Base-by-base conservation (phyloP, 2,888 invertebrate species). In the Pogonocherus hispidulus region DNA sequence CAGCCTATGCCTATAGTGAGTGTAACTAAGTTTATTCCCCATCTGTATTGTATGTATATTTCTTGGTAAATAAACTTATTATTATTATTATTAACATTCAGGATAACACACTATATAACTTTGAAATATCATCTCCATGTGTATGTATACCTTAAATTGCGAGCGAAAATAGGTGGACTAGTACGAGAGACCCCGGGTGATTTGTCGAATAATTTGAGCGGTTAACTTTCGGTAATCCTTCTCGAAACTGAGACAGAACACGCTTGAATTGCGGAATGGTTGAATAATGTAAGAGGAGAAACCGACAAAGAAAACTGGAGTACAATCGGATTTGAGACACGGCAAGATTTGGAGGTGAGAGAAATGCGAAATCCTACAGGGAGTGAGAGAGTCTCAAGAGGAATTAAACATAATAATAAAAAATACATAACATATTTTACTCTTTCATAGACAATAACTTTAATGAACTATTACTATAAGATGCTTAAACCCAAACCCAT, bases 201-300 rank as follows among this genome's bases (percentile, higher is more conserved):
- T 62, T 51, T 62, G 49, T 62, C 49, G 62, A 37, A 62, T 62
- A 62, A 51, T 62, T 62, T 16, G 59, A 51, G 37, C 62, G 35
- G 62, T 51, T 62, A 51, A 20, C 51, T 59, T 51, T 27, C 19
- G 37, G 62, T 37, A 49, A 62, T 62, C 46, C 51, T 37, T 20
- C 37, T 37, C 19, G 62, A 62, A 62, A 62, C 51, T 51, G 51
- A 62, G 62, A 62, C 47, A 18, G 62, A 62, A 62, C 62, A 62
- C 51, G 62, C 51, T 55, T n/a, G 19, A 55, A 55, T 55, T 55
- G 55, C 37, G n/a, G 35, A 63, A 69, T 56, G 56, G 49, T 54
- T 69, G 70, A 73, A 70, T 69, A 68, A 73, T 73, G 70, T 65
- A 70, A 52, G 65, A 69, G 51, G 51, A 62, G 46, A 19, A 18